Evolutionary conservation across 2,113 vertebrate genomes (phyloP), one percentile per base, ranked within the genome.

Genomic region (Seriola quinqueradiata): DNA sequence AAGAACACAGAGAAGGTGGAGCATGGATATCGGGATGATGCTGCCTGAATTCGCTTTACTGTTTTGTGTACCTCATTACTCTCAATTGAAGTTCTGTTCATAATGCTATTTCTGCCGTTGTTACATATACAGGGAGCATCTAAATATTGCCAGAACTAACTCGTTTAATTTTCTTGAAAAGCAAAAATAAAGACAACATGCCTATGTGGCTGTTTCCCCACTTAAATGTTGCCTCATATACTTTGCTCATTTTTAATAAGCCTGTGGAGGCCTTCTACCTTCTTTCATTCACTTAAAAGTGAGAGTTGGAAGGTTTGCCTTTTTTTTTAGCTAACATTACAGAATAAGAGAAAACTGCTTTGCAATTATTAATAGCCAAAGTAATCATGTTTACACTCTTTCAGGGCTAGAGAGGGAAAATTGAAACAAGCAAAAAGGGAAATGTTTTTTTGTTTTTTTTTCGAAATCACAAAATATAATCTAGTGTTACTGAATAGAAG

Each of bases 31-130:
- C 34, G n/a, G 58, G 50, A 67, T 73, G 23, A 38, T 63, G 78
- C 40, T 7, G 55, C 32, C 23, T 77, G n/a, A 58, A 59, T 70
- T 71, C 66, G 34, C 60, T 58, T 67, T 75, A 58, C 40, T 72
- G 67, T 77, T 86, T 70, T 76, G 32, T 86, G 36, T 70, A 68
- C 16, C 55, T 89, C 73, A 89, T 88, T 89, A 81, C 76, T 82
- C 75, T 80, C 61, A 83, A 46, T 86, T 76, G 81, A 58, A 81
- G 52, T 70, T 79, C 28, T 10, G 4, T 64, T 82, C 12, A 25
- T 66, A 52, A 83, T 79, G 17, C 48, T 40, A 17, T 67, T 71
- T 82, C 13, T 61, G 32, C 36, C 2, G n/a, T 59, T 81, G 50
- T 64, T 70, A 19, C 10, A 58, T n/a, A 76, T n/a, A 82, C 1